A percentile compares a stretch with the other conserved stretches of the same genome.
These are phyloP conservation scores for Oreotragus oreotragus DNA, from an alignment of 2,113 vertebrate species.

Conservation along the genomic window DNA sequence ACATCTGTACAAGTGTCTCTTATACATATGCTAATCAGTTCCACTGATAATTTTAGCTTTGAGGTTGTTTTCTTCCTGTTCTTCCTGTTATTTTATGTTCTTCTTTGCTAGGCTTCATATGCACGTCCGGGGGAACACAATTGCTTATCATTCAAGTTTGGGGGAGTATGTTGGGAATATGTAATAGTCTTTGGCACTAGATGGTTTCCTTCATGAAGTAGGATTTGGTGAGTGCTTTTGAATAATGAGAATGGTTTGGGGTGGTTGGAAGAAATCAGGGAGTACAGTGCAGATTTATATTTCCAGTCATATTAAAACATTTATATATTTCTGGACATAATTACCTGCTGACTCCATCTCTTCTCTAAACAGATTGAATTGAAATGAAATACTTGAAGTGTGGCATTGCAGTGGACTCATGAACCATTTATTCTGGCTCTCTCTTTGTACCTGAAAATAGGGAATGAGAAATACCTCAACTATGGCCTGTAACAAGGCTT, in stretches of 20 bases:
- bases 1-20: conserved; percentile 68
- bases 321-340: conserved; percentile 38
- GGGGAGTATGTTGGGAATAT: conserved; percentile 41
- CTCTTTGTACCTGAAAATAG: conserved; percentile 15
- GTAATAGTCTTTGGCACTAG: background rate
- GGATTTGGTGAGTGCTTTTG: conserved; percentile 26
- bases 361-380: conserved; percentile 28
- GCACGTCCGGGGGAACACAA: conserved; percentile 31
- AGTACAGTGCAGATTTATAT: conserved; percentile 17
- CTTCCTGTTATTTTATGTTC: conserved; percentile 59
- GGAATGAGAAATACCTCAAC: background rate
- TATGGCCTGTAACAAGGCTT: background rate
- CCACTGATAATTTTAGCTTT: conserved; percentile 71
- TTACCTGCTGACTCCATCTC: conserved; percentile 23
- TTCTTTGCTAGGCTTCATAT: conserved; percentile 66
- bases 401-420: background rate
- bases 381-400: conserved; percentile 35
- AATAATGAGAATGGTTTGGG: conserved; percentile 19
- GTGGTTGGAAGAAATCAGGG: conserved; percentile 19
- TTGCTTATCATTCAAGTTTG: conserved; percentile 50
- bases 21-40: conserved; percentile 72
- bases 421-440: conserved; percentile 5
- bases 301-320: conserved; percentile 12
- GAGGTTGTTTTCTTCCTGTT: conserved; percentile 73
- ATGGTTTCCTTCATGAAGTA: conserved; percentile 27